Percentiles rank a stretch among this genome's conserved stretches.
phyloP scores from a whole-genome alignment of 2,888 invertebrate species.

The Alsophila aescularia region DNA sequence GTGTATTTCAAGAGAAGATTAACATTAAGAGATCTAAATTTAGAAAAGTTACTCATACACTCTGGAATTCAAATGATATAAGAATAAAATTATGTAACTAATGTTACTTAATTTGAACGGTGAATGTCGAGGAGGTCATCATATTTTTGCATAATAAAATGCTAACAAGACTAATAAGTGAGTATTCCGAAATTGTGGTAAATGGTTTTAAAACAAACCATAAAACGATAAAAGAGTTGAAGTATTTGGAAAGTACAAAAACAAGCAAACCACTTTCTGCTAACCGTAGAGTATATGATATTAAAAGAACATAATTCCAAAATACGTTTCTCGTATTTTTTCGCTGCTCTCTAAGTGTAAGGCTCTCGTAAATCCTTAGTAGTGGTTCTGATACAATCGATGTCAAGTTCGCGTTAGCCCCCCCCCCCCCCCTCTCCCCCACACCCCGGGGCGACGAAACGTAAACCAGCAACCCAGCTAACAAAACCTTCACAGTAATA shows the following conservation, averaged over 20 bases:
- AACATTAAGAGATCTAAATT: background rate
- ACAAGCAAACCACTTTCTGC: too few species aligned
- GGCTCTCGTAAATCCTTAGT: slow-evolving; percentile 1
- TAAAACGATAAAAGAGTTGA: background rate
- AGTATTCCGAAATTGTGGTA: slow-evolving; percentile 7
- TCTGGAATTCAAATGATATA: slow-evolving; percentile 1
- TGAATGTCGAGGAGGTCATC: slow-evolving; percentile 2
- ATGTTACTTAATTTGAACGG: background rate
- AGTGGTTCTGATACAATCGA: slow-evolving; percentile 29
- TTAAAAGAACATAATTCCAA: too few species aligned
- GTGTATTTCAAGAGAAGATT: background rate
- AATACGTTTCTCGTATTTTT: too few species aligned
- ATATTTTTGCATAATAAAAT: slow-evolving; percentile 15
- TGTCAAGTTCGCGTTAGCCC: slow-evolving; percentile 47
- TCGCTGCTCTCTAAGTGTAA: too few species aligned
- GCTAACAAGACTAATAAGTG: background rate
- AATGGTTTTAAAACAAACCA: slow-evolving; percentile 6
- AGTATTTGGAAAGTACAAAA: too few species aligned
- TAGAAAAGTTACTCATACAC: background rate
- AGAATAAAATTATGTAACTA: slow-evolving; percentile 10
- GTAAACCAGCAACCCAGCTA: slow-evolving; percentile 22
- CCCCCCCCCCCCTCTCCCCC: slow-evolving; percentile 35
- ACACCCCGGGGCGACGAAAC: slow-evolving; percentile 37
- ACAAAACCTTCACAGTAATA: slow-evolving; percentile 26
- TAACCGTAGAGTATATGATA: too few species aligned